phyloP scores from a whole-genome alignment of 1,140 invertebrate species.

The Cotesia chilonis region DNA sequence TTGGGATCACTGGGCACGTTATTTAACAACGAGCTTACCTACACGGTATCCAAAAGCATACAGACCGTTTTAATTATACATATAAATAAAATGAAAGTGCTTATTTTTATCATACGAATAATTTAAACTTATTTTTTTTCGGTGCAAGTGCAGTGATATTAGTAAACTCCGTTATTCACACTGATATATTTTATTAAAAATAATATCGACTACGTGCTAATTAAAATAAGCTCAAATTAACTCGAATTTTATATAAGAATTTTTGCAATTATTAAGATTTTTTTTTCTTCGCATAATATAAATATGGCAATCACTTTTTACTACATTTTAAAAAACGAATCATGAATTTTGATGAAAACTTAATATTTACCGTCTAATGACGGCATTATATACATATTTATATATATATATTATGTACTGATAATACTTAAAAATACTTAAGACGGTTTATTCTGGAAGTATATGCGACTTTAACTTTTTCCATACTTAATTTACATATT shows the following conservation, averaged over 20 bases:
- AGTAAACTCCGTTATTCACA: slow-evolving; percentile 3
- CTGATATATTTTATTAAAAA: neutral
- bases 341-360: neutral
- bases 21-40: slow-evolving; percentile 67
- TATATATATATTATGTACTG: too few relatives aligned
- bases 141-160: slow-evolving; percentile 13
- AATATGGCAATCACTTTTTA: slow-evolving; percentile 23
- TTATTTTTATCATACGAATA: slow-evolving; percentile 31
- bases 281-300: slow-evolving; percentile 8
- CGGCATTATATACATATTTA: too few relatives aligned
- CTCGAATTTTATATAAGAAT: slow-evolving; percentile 28
- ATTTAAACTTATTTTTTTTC: slow-evolving; percentile 14
- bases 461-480: too few relatives aligned
- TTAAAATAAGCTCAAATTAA: slow-evolving; percentile 25
- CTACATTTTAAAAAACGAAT: slow-evolving; percentile 6
- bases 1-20: slow-evolving; percentile 75
- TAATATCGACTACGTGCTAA: slow-evolving; percentile 1
- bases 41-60: slow-evolving; percentile 74
- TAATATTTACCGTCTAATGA: too few relatives aligned
- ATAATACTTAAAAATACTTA: too few relatives aligned
- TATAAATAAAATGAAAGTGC: slow-evolving; percentile 43
- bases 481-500: too few relatives aligned
- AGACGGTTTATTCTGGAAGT: too few relatives aligned
- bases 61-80: slow-evolving; percentile 67
- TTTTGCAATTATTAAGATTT: slow-evolving; percentile 30